A percentile compares a stretch with the other conserved stretches of the same genome.
Evolutionary conservation across 2,113 vertebrate genomes (phyloP).

Genomic region (Oriolus oriolus): DNA sequence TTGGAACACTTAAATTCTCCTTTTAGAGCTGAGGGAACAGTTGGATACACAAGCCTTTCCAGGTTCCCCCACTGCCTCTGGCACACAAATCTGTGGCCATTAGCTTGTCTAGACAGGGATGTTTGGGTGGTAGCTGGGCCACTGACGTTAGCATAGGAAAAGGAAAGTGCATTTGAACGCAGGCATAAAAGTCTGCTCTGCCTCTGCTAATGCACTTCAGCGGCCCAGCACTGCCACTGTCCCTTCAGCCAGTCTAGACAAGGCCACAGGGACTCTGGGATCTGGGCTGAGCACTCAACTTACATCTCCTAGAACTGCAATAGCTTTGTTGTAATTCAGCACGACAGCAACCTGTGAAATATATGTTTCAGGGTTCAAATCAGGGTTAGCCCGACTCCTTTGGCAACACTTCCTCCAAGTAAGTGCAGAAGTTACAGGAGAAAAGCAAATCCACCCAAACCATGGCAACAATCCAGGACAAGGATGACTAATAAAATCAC

Average conservation of each 20-base stretch:
- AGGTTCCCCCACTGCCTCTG: neutral
- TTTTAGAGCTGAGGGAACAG: neutral
- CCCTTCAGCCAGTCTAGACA: neutral
- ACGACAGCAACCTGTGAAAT: neutral
- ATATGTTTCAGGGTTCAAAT: neutral
- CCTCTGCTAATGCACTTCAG: neutral
- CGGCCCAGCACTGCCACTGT: neutral
- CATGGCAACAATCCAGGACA: neutral
- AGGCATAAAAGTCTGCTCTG: neutral
- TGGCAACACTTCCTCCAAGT: neutral
- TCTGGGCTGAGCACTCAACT: neutral
- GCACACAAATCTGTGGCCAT: neutral
- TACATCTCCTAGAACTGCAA: neutral
- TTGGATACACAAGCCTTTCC: fast-evolving
- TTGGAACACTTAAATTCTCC: neutral
- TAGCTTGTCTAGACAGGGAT: neutral
- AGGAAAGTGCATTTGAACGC: neutral
- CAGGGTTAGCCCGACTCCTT: neutral
- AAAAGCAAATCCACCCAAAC: neutral
- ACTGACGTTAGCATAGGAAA: fast-evolving
- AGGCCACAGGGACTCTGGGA: neutral
- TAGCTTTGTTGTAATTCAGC: neutral
- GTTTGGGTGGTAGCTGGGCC: neutral
- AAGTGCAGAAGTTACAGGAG: neutral
- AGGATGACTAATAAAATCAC: neutral